phyloP scores from a whole-genome alignment of 2,113 vertebrate species.

The Pteropus alecto region DNA sequence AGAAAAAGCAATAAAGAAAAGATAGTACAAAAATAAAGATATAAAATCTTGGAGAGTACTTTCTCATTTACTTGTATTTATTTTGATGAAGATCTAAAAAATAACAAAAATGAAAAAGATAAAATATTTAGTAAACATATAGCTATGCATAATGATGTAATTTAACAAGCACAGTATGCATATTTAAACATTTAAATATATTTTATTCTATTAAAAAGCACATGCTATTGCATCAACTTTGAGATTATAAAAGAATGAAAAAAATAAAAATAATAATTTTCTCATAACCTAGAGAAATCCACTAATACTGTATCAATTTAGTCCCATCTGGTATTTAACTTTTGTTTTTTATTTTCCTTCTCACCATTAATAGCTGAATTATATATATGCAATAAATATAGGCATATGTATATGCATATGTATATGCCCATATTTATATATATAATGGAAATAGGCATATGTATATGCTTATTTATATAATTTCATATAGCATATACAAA shows the following conservation, averaged over 20 bases:
- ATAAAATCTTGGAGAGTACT: not conserved
- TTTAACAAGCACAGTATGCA: not conserved
- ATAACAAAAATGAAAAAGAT: not conserved
- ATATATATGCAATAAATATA: not conserved
- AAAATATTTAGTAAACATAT: not conserved
- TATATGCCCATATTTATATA: not conserved
- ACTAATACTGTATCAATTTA: not conserved
- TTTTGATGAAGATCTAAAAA: not conserved
- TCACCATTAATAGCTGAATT: not conserved
- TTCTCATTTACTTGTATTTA: not conserved
- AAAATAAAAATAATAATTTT: not conserved
- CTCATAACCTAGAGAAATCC: not conserved
- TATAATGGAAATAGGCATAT: not conserved
- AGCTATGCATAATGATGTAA: not conserved
- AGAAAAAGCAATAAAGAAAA: not conserved
- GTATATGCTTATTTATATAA: not conserved
- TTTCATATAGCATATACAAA: not conserved
- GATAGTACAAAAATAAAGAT: not conserved
- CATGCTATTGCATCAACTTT: not conserved
- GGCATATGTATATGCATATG: not conserved
- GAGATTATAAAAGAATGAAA: not conserved
- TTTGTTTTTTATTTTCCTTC: not conserved
- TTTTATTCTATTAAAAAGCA: not conserved
- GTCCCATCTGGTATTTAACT: not conserved
- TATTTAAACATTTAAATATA: not conserved